These are phyloP conservation scores for Psittacus erithacus DNA, from an alignment of 2,113 vertebrate genomes.

Conservation along the genomic window DNA sequence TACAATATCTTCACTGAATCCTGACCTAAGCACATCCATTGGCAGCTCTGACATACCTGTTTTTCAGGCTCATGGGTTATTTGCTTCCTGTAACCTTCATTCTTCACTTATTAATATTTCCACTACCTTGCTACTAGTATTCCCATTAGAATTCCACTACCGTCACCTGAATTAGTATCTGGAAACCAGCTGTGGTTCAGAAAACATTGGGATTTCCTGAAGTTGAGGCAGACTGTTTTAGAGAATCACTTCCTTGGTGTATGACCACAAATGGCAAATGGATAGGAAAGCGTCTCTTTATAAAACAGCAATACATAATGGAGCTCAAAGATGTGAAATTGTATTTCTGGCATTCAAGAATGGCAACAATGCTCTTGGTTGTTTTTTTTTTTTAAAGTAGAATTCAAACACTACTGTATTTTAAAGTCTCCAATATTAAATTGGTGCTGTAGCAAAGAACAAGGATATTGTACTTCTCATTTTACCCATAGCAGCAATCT, in stretches of 20 bases:
- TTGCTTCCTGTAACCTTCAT: background rate
- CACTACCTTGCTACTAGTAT: background rate
- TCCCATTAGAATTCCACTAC: background rate
- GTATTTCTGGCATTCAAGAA: background rate
- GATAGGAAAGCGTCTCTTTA: background rate
- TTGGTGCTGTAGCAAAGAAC: background rate
- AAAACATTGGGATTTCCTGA: background rate
- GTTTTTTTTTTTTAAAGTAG: background rate
- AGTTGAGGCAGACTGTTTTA: background rate
- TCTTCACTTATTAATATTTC: background rate
- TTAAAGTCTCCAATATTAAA: background rate
- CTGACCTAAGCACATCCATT: background rate
- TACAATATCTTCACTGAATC: background rate
- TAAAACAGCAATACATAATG: background rate
- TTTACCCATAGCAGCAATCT: conserved; percentile 86
- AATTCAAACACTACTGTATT: background rate
- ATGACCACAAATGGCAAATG: background rate
- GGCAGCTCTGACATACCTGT: background rate
- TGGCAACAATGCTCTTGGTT: background rate
- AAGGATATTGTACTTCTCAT: background rate
- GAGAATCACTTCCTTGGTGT: background rate
- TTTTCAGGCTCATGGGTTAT: background rate
- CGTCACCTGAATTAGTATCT: background rate
- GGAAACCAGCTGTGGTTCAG: background rate
- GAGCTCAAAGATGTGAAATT: background rate